phyloP scores from a whole-genome alignment of 2,113 vertebrate species.

The Mormyrus iriodes region DNA sequence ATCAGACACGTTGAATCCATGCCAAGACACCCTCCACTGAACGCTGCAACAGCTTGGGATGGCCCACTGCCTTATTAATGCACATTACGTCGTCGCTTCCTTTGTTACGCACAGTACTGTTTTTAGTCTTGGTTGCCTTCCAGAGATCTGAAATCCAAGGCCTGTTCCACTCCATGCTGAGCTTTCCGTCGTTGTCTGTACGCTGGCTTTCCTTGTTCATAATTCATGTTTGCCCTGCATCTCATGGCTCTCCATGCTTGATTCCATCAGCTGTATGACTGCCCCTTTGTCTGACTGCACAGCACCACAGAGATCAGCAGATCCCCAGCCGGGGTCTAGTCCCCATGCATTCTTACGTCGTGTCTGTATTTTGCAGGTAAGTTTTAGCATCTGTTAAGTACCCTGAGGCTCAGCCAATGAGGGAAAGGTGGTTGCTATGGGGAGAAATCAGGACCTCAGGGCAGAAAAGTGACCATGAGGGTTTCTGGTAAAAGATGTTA shows the following conservation, averaged over 20 bases:
- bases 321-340: not conserved
- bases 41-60: not conserved
- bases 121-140: not conserved
- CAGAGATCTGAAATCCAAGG: not conserved
- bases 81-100: not conserved
- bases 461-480: not conserved
- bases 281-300: not conserved
- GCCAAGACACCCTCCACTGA: not conserved
- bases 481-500: slow-evolving; percentile 2
- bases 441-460: not conserved
- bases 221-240: not conserved
- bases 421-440: not conserved
- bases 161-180: not conserved
- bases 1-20: not conserved
- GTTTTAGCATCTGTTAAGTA: not conserved
- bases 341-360: not conserved
- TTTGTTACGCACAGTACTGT: not conserved
- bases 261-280: not conserved
- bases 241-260: not conserved
- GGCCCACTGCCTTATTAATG: not conserved
- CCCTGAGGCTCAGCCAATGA: not conserved
- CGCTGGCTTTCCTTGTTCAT: not conserved
- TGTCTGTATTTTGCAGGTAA: not conserved
- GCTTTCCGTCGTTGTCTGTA: not conserved
- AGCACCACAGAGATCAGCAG: not conserved